A percentile compares a stretch with the other conserved stretches of the same genome.
phyloP scores from a whole-genome alignment of 2,113 vertebrate genomes.

The Chlorodrepanis virens region DNA sequence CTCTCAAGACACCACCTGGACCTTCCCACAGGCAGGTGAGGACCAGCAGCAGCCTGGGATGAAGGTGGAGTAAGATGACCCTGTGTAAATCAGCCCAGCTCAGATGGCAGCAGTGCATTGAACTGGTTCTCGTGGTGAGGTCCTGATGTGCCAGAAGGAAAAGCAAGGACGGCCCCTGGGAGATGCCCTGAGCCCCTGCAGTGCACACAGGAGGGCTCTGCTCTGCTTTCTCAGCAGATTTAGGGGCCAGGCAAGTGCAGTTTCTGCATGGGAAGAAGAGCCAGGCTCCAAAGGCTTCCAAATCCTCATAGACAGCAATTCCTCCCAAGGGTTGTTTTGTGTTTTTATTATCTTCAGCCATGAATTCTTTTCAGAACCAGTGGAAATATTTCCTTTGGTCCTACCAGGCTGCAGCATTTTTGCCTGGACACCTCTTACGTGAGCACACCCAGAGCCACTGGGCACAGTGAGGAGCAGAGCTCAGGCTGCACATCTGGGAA shows the following conservation, averaged over 20 bases:
- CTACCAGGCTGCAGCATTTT: background rate
- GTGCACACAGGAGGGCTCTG: background rate
- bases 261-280: background rate
- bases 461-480: background rate
- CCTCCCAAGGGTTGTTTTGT: background rate
- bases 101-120: too few relatives aligned
- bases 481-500: conserved; percentile 37
- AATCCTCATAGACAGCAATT: background rate
- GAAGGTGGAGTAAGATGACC: too few relatives aligned
- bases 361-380: background rate
- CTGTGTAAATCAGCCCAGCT: accelerated
- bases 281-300: background rate
- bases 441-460: background rate
- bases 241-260: background rate
- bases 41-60: background rate
- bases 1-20: background rate
- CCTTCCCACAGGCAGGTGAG: background rate
- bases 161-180: background rate
- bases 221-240: background rate
- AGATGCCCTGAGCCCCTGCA: background rate
- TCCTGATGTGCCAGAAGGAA: background rate
- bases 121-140: accelerated
- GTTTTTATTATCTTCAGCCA: background rate
- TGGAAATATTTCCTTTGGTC: background rate
- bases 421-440: background rate